Percentiles rank a stretch among this genome's conserved stretches.
These are phyloP conservation scores for Zapus hudsonius DNA, from an alignment of 2,113 vertebrate genomes.

Conservation along the genomic window DNA sequence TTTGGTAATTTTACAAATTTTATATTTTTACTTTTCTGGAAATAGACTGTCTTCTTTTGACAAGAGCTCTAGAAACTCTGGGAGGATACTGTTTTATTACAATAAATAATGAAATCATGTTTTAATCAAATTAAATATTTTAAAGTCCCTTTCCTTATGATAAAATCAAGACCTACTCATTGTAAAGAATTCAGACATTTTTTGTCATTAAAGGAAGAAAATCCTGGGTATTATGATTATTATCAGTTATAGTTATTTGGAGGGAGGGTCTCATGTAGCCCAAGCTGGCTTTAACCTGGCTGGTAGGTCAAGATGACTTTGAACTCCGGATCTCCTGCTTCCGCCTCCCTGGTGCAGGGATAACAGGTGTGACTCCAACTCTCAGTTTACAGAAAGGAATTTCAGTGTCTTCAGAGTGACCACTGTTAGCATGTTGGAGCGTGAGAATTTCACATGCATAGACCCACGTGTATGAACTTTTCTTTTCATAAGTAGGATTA, in stretches of 20 bases:
- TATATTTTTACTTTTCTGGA: neutral
- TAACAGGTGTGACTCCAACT: no score
- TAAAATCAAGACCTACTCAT: neutral
- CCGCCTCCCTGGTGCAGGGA: neutral
- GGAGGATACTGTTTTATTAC: neutral
- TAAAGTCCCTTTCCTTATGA: neutral
- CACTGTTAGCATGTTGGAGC: neutral
- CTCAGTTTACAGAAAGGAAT: neutral
- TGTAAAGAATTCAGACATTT: neutral
- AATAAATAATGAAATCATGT: no score
- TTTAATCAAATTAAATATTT: neutral
- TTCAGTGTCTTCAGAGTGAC: neutral
- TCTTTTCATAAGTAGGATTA: neutral
- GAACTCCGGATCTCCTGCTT: neutral
- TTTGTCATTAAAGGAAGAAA: neutral
- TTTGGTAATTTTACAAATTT: slow-evolving; percentile 3
- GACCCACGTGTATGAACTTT: fast-evolving
- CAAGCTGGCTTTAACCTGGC: neutral
- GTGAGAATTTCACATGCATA: neutral
- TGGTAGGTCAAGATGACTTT: neutral
- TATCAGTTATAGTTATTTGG: neutral
- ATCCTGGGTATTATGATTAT: neutral
- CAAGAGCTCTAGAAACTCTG: slow-evolving; percentile 13
- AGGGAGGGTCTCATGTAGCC: neutral
- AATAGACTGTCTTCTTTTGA: neutral